phyloP scores from a whole-genome alignment of 2,888 invertebrate species.

The Unio pictorum region DNA sequence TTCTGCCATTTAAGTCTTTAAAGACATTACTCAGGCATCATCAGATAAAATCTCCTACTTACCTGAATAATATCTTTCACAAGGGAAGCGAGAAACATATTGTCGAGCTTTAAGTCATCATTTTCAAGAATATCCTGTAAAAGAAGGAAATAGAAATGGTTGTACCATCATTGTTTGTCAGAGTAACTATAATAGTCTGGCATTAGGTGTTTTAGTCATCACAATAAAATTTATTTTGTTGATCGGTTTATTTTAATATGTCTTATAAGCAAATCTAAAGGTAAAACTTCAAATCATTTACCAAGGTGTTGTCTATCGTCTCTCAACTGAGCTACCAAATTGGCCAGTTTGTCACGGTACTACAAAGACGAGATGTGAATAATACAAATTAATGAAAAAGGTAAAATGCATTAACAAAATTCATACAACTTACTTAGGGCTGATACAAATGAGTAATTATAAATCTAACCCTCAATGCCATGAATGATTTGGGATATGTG shows the following conservation, averaged over 20 bases:
- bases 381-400: too few relatives aligned
- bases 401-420: too few relatives aligned
- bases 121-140: constrained; percentile 96
- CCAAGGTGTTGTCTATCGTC: neutral
- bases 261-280: neutral
- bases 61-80: constrained; percentile 73
- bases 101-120: constrained; percentile 84
- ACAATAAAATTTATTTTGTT: neutral
- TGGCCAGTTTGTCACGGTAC: too few relatives aligned
- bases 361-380: too few relatives aligned
- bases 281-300: too few relatives aligned
- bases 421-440: too few relatives aligned
- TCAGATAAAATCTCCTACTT: constrained; percentile 16
- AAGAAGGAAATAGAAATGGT: constrained; percentile 1
- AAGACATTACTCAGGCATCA: neutral
- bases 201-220: neutral
- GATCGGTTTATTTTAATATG: neutral
- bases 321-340: too few relatives aligned
- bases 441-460: too few relatives aligned
- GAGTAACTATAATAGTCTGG: neutral
- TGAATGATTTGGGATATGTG: too few relatives aligned
- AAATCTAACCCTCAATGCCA: too few relatives aligned
- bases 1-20: neutral
- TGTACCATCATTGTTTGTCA: too few relatives aligned
- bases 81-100: constrained; percentile 73